Base-by-base conservation (phyloP, 1,140 invertebrate species). In the Sesamia nonagrioides region DNA sequence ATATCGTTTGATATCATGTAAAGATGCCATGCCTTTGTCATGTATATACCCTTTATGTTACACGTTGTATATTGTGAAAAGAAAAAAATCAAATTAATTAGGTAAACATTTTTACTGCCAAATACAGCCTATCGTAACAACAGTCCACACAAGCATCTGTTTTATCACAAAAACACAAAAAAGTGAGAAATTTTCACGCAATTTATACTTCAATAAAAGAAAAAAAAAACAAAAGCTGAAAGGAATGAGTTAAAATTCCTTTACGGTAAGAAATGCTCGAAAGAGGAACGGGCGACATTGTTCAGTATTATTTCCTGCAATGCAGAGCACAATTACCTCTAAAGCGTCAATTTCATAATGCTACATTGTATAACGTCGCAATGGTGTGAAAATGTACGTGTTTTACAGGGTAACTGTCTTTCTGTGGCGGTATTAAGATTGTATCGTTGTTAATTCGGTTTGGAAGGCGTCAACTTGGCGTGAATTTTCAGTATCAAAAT, bases 321-420 rank as follows among this genome's bases (percentile, higher is more conserved):
- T 63, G 60, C 60, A 63, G 60, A 63, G 60, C n/a, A 37, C 60
- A 63, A 63, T 63, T 63, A 63, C 60, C 56, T 60, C 13, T 63
- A 63, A 63, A 35, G 60, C 60, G 60, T 63, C 60, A 63, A 63
- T 63, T 63, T 63, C 60, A 63, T 63, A 63, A 63, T 63, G 37
- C 18, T 63, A 63, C 60, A 42, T 63, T 63, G 60, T 60, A 60
- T 6, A 6, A 27, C 1, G 27, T 40, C 8, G 37, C 7, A 37
- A 63, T 63, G 60, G 60, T 40, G 60, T 63, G 60, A 42, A 60
- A 63, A 63, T 63, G 35, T 63, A 63, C 60, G 37, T 63, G 5
- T 37, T 40, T 40, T n/a, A 37, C 60, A 63, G 17, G 40, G 60
- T 63, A 7, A 6, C 33, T 37, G 2, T 63, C 45, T 50, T 50